A percentile compares a stretch with the other conserved stretches of the same genome.
These are phyloP conservation scores for Agriotes lineatus DNA, from an alignment of 2,888 invertebrate species.

Conservation along the genomic window DNA sequence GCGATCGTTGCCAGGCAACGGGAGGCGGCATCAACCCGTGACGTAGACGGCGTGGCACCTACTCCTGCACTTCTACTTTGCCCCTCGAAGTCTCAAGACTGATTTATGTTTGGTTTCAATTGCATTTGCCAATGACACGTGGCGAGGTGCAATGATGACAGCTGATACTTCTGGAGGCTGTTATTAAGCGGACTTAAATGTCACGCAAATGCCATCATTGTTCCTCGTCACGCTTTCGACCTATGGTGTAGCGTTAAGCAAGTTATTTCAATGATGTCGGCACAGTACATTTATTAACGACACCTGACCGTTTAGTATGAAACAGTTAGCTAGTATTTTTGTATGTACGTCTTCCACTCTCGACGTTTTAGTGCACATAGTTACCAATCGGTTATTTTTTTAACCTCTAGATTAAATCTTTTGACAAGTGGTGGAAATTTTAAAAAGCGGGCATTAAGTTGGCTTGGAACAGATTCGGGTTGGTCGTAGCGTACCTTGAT, in stretches of 20 bases:
- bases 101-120: constrained; percentile 3
- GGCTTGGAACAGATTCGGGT: no score
- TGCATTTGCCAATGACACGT: neutral
- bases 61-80: neutral
- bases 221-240: no score
- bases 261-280: neutral
- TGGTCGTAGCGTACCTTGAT: neutral
- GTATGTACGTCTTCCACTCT: constrained; percentile 24
- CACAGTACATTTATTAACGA: no score
- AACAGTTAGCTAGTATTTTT: constrained; percentile 25
- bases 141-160: neutral
- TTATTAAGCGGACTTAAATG: no score
- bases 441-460: no score
- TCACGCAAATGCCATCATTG: no score
- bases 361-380: constrained; percentile 6
- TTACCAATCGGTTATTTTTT: constrained; percentile 4
- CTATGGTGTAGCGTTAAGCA: no score
- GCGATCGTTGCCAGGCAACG: constrained; percentile 46
- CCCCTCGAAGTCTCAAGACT: constrained; percentile 22
- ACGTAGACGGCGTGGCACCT: constrained; percentile 48
- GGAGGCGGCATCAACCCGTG: constrained; percentile 42
- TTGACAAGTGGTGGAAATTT: no score
- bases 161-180: no score
- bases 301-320: no score
- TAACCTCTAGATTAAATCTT: neutral